Evolutionary conservation across 2,113 vertebrate species (phyloP).

Genomic region (Psettodes erumei): DNA sequence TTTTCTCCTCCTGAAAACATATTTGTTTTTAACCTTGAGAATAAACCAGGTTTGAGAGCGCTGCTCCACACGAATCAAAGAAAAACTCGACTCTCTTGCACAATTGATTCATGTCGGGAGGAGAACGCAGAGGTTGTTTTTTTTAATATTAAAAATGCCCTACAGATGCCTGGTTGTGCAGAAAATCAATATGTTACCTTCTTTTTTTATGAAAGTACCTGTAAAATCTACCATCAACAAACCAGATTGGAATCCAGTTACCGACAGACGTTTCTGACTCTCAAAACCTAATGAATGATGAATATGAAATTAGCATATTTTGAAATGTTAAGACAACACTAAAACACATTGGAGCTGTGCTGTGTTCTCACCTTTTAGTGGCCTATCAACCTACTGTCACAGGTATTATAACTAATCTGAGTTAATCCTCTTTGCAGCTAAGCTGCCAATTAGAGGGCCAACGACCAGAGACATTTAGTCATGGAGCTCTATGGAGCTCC

Average conservation of each 20-base stretch:
- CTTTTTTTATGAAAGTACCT: no score
- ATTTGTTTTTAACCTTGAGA: no score
- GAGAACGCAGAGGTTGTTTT: neutral
- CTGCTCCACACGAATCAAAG: no score
- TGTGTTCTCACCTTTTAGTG: slow-evolving; percentile 34
- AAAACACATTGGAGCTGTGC: neutral
- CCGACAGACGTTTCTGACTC: neutral
- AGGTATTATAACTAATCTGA: slow-evolving; percentile 65
- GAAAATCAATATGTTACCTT: no score
- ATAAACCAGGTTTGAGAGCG: no score
- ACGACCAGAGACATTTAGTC: slow-evolving; percentile 25
- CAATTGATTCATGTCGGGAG: neutral
- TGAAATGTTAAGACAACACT: neutral
- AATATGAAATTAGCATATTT: no score
- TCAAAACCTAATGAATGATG: neutral
- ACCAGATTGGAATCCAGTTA: neutral
- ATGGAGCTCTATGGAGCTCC: slow-evolving; percentile 2
- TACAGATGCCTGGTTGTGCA: neutral
- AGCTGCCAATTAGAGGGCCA: slow-evolving; percentile 49
- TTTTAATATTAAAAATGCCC: neutral
- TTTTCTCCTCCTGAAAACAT: no score
- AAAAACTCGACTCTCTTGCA: no score
- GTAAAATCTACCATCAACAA: no score
- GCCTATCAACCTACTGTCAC: slow-evolving; percentile 41
- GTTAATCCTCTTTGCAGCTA: slow-evolving; percentile 62